Conservation (phyloP, 2,113 vertebrate genomes). For the Hemichromis elongatus region DNA sequence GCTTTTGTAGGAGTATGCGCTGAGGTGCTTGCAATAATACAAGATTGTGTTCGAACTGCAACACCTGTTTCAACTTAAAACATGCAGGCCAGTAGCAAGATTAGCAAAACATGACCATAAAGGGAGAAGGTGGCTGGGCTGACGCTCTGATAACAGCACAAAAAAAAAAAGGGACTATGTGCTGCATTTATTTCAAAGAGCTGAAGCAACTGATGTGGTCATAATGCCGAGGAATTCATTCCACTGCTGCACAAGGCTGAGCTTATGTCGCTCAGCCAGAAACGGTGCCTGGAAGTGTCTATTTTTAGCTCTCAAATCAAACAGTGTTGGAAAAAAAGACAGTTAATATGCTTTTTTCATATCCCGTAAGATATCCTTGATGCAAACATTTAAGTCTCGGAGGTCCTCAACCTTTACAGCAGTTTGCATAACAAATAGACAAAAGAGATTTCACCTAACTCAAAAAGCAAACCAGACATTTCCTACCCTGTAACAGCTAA, state of each 20-base stretch:
- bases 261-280: slow-evolving; percentile 30
- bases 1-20: slow-evolving; percentile 26
- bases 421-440: slow-evolving; percentile 10
- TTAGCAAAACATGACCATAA: slow-evolving; percentile 77
- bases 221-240: slow-evolving; percentile 62
- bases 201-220: slow-evolving; percentile 58
- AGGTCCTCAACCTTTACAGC: slow-evolving; percentile 8
- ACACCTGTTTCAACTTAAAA: slow-evolving; percentile 75
- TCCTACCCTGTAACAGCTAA: neutral
- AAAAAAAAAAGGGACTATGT: neutral
- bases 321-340: neutral
- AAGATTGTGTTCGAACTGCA: slow-evolving; percentile 49
- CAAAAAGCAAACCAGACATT: slow-evolving; percentile 5
- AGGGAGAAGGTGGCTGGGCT: slow-evolving; percentile 66
- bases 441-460: slow-evolving; percentile 8
- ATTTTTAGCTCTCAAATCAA: slow-evolving; percentile 48
- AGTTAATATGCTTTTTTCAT: neutral
- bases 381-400: neutral
- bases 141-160: slow-evolving; percentile 64
- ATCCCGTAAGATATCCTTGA: neutral
- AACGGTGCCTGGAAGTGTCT: slow-evolving; percentile 34
- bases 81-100: slow-evolving; percentile 67
- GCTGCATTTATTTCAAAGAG: slow-evolving; percentile 53
- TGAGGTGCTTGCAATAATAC: slow-evolving; percentile 47
- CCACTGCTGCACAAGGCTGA: slow-evolving; percentile 21